Percentiles rank a stretch among this genome's conserved stretches.
Evolutionary conservation across 1,140 invertebrate genomes (phyloP).

Genomic region (Caenorhabditis latens): DNA sequence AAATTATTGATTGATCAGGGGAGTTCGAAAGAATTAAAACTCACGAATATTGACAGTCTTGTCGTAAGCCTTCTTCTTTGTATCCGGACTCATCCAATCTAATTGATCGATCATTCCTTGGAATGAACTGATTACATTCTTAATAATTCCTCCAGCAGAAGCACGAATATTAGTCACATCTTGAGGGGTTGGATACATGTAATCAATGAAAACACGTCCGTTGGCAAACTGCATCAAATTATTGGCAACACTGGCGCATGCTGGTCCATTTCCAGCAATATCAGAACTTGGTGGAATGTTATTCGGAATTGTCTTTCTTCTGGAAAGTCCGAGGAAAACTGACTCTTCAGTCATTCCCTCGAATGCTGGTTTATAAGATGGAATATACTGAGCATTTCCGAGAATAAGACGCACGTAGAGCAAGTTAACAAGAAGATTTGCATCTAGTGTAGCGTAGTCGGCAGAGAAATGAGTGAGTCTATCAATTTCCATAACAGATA

Average conservation of each 20-base stretch:
- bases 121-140: conserved; percentile 64
- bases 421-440: conserved; percentile 65
- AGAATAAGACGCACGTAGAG: conserved; percentile 60
- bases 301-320: conserved; percentile 36
- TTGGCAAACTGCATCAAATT: conserved; percentile 63
- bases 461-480: conserved; percentile 21
- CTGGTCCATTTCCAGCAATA: neutral
- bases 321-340: conserved; percentile 39
- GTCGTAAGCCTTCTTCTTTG: conserved; percentile 62
- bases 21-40: neutral
- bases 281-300: conserved; percentile 34
- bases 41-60: conserved; percentile 62
- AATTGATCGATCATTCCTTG: conserved; percentile 67
- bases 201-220: conserved; percentile 65
- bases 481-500: conserved; percentile 57
- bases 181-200: conserved; percentile 58
- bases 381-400: conserved; percentile 57
- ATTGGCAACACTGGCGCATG: conserved; percentile 58
- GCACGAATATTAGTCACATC: conserved; percentile 23
- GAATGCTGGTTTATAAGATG: conserved; percentile 30
- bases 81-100: conserved; percentile 63
- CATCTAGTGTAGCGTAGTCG: neutral
- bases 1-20: neutral
- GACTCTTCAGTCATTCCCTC: conserved; percentile 10
- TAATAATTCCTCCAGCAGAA: conserved; percentile 63